Conservation (phyloP, 2,888 invertebrate genomes). For the Harpalus rubripes region DNA sequence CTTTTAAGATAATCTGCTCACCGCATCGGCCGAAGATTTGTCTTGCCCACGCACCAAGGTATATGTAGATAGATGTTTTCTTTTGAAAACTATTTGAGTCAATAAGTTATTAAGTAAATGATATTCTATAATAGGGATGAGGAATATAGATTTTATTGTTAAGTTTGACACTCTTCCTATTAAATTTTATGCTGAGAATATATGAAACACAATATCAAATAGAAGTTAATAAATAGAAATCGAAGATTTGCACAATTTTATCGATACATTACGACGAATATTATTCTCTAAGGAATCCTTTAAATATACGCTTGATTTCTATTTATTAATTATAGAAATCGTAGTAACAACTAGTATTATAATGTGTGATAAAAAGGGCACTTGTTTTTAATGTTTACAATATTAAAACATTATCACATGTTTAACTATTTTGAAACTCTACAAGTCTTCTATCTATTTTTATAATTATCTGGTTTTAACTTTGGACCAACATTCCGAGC, state of each 20-base stretch:
- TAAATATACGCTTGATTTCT: constrained; percentile 38
- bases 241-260: constrained; percentile 22
- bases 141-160: constrained; percentile 48
- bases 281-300: constrained; percentile 18
- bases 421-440: constrained; percentile 7
- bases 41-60: constrained; percentile 49
- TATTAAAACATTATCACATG: background rate
- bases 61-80: constrained; percentile 47
- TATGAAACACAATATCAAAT: constrained; percentile 18
- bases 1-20: constrained; percentile 37
- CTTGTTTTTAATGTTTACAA: constrained; percentile 42
- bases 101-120: constrained; percentile 33
- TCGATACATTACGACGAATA: constrained; percentile 32
- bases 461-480: constrained; percentile 20
- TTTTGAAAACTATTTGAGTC: constrained; percentile 43
- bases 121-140: constrained; percentile 31
- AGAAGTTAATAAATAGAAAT: constrained; percentile 44
- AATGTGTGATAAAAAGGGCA: constrained; percentile 29
- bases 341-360: constrained; percentile 23
- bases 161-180: constrained; percentile 42
- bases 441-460: constrained; percentile 41
- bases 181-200: constrained; percentile 30
- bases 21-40: constrained; percentile 15
- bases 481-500: constrained; percentile 50
- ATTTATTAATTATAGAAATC: constrained; percentile 36